Base-by-base conservation (phyloP, 2,888 invertebrate species). In the Drosophila ustulata region DNA sequence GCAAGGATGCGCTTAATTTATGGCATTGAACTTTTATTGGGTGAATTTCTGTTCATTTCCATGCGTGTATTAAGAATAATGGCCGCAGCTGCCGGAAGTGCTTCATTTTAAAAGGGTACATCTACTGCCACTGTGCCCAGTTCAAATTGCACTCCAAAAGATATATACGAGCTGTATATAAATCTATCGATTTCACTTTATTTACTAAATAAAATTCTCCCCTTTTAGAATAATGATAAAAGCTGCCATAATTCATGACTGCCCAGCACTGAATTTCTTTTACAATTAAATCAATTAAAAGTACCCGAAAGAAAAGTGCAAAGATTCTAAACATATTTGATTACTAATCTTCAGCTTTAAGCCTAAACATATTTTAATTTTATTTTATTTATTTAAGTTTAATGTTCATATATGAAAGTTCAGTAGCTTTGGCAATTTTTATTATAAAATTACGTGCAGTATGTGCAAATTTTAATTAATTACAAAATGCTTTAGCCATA, bases 11-110 rank as follows among this genome's bases (percentile, higher is more conserved):
- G 79, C 76, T 89, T 91, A 90, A 90, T 90, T 90, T 90, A 90
- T 87, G 85, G 85, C 87, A 89, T 91, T 86, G 91, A 91, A 92
- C 90, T 92, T 91, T 92, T 92, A 92, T 92, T 92, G 90, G 90
- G 91, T 88, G 89, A 90, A 91, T 92, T 90, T 89, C 90, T 90
- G 91, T 90, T 90, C 89, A 90, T 88, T 87, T 90, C 79, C 88
- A 79, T 88, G 79, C 88, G 87, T 89, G 89, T 87, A 89, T 90
- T 90, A 90, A 90, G 90, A 89, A 87, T 85, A 87, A 89, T 90
- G 79, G 87, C 76, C 75, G 70, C 56, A 70, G 63, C 64, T 74
- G 81, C 84, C 81, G 85, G 87, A 87, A 83, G 82, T 89, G 78
- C 74, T 78, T 86, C 81, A 88, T 81, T 81, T 79, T 66, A 62